Evolutionary conservation across 2,888 invertebrate genomes (phyloP).

Genomic region (Celastrina argiolus): DNA sequence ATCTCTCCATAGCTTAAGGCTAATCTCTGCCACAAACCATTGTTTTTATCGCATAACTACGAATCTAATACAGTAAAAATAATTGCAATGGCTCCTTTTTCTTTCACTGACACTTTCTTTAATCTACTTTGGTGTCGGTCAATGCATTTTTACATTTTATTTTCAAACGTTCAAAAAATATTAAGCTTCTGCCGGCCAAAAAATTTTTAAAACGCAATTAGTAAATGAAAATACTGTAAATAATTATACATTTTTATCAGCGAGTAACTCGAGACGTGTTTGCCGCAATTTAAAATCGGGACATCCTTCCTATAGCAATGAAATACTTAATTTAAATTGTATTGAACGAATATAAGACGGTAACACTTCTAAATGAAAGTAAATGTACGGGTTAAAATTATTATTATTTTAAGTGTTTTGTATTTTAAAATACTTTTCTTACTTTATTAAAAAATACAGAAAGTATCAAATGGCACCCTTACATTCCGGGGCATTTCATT

Average conservation of each 20-base stretch:
- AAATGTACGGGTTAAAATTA: not conserved
- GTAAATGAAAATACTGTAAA: not conserved
- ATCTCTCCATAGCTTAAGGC: constrained; percentile 42
- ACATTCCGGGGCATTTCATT: too few species aligned
- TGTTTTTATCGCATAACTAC: constrained; percentile 9
- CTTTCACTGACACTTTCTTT: not conserved
- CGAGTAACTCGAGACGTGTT: not conserved
- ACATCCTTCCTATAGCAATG: constrained; percentile 8
- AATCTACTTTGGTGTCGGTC: not conserved
- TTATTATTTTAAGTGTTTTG: too few species aligned
- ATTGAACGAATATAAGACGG: not conserved
- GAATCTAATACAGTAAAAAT: not conserved
- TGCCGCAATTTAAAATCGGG: constrained; percentile 14
- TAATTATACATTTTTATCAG: not conserved
- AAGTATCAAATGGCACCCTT: too few species aligned
- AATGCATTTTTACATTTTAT: not conserved
- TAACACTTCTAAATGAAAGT: not conserved
- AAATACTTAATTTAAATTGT: not conserved
- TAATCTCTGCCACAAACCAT: constrained; percentile 27
- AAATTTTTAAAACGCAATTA: not conserved
- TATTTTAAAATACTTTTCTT: too few species aligned
- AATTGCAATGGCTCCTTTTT: not conserved
- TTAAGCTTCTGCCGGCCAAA: not conserved
- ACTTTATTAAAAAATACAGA: too few species aligned
- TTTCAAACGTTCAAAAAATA: not conserved